A percentile compares a stretch with the other conserved stretches of the same genome.
Evolutionary conservation across 1,140 invertebrate species (phyloP).

Genomic region (Halesus radiatus): DNA sequence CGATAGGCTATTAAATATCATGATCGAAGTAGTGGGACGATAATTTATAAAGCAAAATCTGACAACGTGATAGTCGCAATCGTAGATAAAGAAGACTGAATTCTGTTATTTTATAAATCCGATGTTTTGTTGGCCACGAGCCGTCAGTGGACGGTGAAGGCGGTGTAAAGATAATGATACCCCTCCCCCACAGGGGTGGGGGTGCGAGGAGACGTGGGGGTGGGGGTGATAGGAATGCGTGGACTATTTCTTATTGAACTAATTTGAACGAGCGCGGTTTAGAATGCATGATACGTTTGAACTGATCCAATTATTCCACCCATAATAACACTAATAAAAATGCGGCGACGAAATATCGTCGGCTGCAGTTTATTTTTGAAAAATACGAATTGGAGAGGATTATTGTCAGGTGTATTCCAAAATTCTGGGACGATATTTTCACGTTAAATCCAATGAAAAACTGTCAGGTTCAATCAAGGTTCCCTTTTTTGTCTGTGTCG

Average conservation of each 20-base stretch:
- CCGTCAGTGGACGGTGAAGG: slow-evolving; percentile 6
- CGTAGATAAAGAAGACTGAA: too few relatives aligned
- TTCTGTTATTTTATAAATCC: too few relatives aligned
- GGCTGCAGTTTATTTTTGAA: slow-evolving; percentile 3
- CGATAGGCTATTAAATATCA: too few relatives aligned
- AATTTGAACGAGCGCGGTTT: slow-evolving; percentile 52
- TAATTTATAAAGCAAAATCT: too few relatives aligned
- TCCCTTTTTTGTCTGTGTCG: neutral
- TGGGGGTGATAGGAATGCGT: slow-evolving; percentile 45
- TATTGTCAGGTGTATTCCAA: neutral
- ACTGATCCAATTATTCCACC: slow-evolving; percentile 35
- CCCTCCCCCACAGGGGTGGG: neutral
- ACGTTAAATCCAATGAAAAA: neutral
- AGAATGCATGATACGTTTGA: slow-evolving; percentile 35
- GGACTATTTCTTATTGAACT: slow-evolving; percentile 57
- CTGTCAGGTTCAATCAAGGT: neutral
- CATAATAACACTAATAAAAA: slow-evolving; percentile 42
- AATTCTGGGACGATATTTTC: neutral
- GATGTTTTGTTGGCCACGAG: neutral
- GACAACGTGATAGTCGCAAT: too few relatives aligned
- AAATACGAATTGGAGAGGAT: slow-evolving; percentile 1
- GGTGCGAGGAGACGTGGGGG: neutral
- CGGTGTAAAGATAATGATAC: slow-evolving; percentile 38
- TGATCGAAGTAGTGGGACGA: too few relatives aligned
- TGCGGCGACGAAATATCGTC: slow-evolving; percentile 17